Conservation (phyloP, 35 echinoderm and acorn worm genomes). For the Acanthaster planci region DNA sequence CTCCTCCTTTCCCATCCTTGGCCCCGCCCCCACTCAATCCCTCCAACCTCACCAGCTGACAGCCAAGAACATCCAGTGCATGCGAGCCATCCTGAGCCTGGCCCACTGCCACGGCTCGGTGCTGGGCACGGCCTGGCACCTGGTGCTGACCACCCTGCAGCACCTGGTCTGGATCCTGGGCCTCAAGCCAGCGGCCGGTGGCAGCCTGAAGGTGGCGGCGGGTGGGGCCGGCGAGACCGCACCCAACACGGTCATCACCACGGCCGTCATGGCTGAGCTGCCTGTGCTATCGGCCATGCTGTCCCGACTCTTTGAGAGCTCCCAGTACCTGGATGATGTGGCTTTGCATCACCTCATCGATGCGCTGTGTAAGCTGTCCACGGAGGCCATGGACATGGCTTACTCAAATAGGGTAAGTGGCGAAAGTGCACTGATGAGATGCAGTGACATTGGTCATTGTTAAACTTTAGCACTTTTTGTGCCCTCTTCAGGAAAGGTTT, state of each 20-base stretch:
- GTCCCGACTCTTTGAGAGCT: conserved; percentile 96
- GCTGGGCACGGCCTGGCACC: conserved; percentile 93
- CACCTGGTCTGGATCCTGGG: conserved; percentile 97
- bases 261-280: conserved; percentile 93
- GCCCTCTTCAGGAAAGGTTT: too few species aligned
- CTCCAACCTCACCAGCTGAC: conserved; percentile 75
- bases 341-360: conserved; percentile 97
- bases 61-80: conserved; percentile 98
- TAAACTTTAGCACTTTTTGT: background rate
- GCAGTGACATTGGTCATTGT: background rate
- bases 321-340: conserved; percentile 96
- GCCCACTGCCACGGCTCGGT: conserved; percentile 91
- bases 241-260: conserved; percentile 94
- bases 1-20: too few species aligned
- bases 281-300: conserved; percentile 91
- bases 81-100: conserved; percentile 92
- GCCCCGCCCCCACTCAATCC: too few species aligned
- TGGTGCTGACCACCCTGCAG: conserved; percentile 92
- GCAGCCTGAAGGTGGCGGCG: conserved; percentile 75
- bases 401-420: conserved; percentile 91
- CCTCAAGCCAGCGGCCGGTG: conserved; percentile 80
- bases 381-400: conserved; percentile 94
- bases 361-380: conserved; percentile 93
- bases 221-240: conserved; percentile 39
- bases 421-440: too few species aligned